These are phyloP conservation scores for Labeo calbasu DNA, from an alignment of 2,797 vertebrate species.

Conservation along the genomic window DNA sequence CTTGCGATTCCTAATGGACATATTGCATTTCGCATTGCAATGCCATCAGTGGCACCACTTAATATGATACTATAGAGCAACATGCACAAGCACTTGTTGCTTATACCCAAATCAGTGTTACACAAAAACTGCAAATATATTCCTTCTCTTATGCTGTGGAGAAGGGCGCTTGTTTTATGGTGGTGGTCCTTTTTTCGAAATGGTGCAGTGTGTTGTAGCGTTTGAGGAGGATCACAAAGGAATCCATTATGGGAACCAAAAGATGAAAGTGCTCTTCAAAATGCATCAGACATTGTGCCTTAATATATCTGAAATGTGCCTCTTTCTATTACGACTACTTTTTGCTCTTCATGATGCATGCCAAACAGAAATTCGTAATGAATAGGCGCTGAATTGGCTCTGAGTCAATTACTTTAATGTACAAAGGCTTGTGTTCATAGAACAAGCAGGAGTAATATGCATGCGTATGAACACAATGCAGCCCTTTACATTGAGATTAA, in stretches of 20 bases:
- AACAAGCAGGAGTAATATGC: not conserved
- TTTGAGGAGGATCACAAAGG: conserved; percentile 34
- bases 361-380: not conserved
- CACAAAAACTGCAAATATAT: not conserved
- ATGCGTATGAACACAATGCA: not conserved
- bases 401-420: conserved; percentile 5
- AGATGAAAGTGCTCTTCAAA: conserved; percentile 55
- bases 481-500: not conserved
- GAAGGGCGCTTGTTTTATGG: conserved; percentile 21
- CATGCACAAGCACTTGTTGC: conserved; percentile 5
- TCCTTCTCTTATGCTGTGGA: not conserved
- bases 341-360: not conserved
- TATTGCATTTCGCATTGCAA: conserved; percentile 39
- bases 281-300: conserved; percentile 32
- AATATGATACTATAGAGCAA: conserved; percentile 25
- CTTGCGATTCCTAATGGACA: conserved; percentile 14
- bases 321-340: not conserved
- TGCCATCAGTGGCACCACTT: not conserved
- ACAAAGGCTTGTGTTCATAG: conserved; percentile 5
- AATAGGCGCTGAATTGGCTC: not conserved
- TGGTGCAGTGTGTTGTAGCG: not conserved
- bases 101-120: not conserved
- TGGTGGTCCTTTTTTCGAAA: conserved; percentile 13
- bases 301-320: conserved; percentile 25
- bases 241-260: conserved; percentile 35